phyloP scores from a whole-genome alignment of 2,888 invertebrate genomes.

The Lithophane semibrunnea region DNA sequence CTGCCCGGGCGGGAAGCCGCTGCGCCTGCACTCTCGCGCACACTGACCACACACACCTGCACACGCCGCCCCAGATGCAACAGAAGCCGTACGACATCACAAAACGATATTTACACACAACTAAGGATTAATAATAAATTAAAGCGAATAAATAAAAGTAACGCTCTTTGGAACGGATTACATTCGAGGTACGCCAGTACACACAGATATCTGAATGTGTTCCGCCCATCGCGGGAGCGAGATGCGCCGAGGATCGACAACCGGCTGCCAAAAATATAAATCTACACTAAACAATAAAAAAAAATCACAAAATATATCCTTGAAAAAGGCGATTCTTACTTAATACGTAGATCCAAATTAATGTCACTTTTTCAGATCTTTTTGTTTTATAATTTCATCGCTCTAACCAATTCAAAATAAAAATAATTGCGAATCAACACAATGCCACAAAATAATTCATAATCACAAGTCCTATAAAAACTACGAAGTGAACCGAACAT shows the following conservation, averaged over 20 bases:
- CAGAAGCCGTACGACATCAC: constrained; percentile 66
- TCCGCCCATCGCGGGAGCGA: constrained; percentile 65
- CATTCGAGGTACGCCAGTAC: constrained; percentile 79
- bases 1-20: constrained; percentile 74
- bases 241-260: constrained; percentile 51
- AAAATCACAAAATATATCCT: constrained; percentile 71
- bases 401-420: constrained; percentile 40
- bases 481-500: constrained; percentile 53
- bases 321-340: constrained; percentile 64
- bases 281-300: constrained; percentile 65
- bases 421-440: constrained; percentile 37
- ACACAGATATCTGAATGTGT: constrained; percentile 67
- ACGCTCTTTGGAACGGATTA: constrained; percentile 88
- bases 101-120: constrained; percentile 72
- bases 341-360: constrained; percentile 44
- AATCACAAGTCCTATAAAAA: constrained; percentile 44
- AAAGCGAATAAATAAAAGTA: constrained; percentile 84
- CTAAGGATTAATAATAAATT: constrained; percentile 79
- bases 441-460: constrained; percentile 51
- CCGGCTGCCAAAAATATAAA: constrained; percentile 55
- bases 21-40: constrained; percentile 18
- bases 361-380: constrained; percentile 44
- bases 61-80: constrained; percentile 68
- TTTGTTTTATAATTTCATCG: constrained; percentile 26
- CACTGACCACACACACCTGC: constrained; percentile 59